Conservation (phyloP, 1,140 invertebrate species). For the Lordiphosa stackelbergi region DNA sequence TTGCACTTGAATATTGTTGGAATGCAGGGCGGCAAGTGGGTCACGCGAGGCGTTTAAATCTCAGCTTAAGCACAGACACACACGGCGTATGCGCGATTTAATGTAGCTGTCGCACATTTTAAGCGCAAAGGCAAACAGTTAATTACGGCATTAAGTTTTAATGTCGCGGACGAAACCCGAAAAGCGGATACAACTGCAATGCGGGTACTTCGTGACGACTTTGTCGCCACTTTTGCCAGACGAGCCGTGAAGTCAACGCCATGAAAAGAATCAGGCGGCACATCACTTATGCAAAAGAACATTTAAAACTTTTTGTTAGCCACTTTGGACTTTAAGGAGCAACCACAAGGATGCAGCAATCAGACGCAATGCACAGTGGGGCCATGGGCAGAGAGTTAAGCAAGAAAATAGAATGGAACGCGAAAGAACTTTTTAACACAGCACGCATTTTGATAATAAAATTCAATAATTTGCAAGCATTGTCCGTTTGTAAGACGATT, state of each 20-base stretch:
- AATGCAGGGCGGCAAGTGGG: constrained; percentile 37
- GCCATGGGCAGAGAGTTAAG: no score
- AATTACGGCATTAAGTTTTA: constrained; percentile 74
- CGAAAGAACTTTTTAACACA: no score
- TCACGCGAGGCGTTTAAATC: constrained; percentile 46
- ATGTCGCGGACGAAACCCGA: constrained; percentile 38
- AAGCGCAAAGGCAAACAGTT: constrained; percentile 70
- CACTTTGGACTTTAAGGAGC: constrained; percentile 48
- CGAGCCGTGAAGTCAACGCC: constrained; percentile 18
- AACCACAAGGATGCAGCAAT: neutral
- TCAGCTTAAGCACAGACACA: constrained; percentile 18
- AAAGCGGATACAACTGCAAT: constrained; percentile 67
- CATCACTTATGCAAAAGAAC: constrained; percentile 74
- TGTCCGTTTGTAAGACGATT: no score
- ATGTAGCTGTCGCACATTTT: constrained; percentile 34
- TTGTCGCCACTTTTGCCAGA: constrained; percentile 38
- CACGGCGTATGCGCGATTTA: constrained; percentile 46
- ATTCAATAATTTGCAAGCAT: no score
- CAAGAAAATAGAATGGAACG: no score
- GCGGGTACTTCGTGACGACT: constrained; percentile 65
- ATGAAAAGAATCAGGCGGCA: constrained; percentile 39
- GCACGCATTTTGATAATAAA: no score
- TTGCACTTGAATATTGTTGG: constrained; percentile 19
- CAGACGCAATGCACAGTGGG: neutral
- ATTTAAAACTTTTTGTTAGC: constrained; percentile 73